A percentile compares a stretch with the other conserved stretches of the same genome.
These are phyloP conservation scores for Panopea generosa DNA, from an alignment of 2,888 invertebrate species.

Conservation along the genomic window DNA sequence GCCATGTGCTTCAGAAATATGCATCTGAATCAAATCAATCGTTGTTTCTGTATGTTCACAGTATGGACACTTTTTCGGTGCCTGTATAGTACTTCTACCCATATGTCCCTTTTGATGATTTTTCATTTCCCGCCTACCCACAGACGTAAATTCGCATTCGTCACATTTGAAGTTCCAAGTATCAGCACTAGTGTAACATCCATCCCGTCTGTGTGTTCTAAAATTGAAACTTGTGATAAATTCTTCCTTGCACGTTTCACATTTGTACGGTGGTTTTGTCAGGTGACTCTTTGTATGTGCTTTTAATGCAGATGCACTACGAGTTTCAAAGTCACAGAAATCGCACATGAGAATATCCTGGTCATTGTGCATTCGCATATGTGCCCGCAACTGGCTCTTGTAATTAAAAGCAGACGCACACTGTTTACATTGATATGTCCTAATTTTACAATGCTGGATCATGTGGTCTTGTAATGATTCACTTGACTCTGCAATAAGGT, in stretches of 20 bases:
- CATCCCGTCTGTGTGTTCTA: constrained; percentile 62
- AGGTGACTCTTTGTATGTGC: constrained; percentile 66
- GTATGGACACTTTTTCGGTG: constrained; percentile 70
- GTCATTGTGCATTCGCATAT: constrained; percentile 82
- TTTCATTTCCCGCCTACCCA: constrained; percentile 67
- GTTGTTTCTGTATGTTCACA: constrained; percentile 72
- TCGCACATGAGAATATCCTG: constrained; percentile 77
- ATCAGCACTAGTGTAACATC: constrained; percentile 55
- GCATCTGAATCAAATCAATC: constrained; percentile 66
- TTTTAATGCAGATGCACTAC: constrained; percentile 69
- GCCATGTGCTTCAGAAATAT: constrained; percentile 62
- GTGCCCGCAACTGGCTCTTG: constrained; percentile 84
- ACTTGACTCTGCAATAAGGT: constrained; percentile 78
- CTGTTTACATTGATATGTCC: constrained; percentile 82
- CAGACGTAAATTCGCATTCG: constrained; percentile 73
- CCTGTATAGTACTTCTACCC: constrained; percentile 35
- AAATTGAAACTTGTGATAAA: constrained; percentile 65
- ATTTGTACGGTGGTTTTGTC: constrained; percentile 69
- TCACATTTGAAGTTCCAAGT: constrained; percentile 67
- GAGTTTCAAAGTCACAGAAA: constrained; percentile 80
- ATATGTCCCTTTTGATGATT: constrained; percentile 65
- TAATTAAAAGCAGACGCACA: constrained; percentile 82
- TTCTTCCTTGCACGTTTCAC: constrained; percentile 66
- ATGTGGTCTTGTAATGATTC: constrained; percentile 82
- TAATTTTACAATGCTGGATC: constrained; percentile 83